A percentile compares a stretch with the other conserved stretches of the same genome.
These are phyloP conservation scores for Electrona antarctica DNA, from an alignment of 2,113 vertebrate species.

Conservation along the genomic window DNA sequence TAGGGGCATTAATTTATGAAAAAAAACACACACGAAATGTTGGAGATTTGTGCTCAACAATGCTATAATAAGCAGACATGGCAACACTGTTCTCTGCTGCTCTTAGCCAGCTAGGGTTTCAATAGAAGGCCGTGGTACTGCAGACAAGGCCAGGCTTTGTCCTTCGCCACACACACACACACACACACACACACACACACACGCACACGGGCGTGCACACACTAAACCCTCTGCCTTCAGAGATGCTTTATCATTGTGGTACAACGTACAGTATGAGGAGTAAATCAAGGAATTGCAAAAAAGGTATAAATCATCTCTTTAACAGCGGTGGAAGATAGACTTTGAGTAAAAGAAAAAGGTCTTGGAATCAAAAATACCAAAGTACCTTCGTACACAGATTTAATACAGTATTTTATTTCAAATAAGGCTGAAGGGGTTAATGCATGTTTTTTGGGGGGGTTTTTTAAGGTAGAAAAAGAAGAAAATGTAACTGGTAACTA, in stretches of 20 bases:
- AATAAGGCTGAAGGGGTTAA: too few relatives aligned
- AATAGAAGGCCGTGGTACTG: constrained; percentile 23
- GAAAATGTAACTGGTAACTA: too few relatives aligned
- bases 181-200: constrained; percentile 17
- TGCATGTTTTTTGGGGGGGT: too few relatives aligned
- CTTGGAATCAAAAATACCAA: too few relatives aligned
- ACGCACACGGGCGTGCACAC: constrained; percentile 4
- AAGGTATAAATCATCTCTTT: constrained; percentile 25
- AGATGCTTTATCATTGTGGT: constrained; percentile 29
- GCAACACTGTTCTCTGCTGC: neutral
- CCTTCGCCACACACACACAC: constrained; percentile 29
- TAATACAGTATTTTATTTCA: too few relatives aligned
- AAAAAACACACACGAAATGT: too few relatives aligned
- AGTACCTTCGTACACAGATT: too few relatives aligned
- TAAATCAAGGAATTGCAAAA: constrained; percentile 47
- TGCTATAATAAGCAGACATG: too few relatives aligned
- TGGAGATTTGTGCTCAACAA: too few relatives aligned
- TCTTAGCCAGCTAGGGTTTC: constrained; percentile 58
- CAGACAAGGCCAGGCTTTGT: constrained; percentile 69
- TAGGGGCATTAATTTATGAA: too few relatives aligned
- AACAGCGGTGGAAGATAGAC: neutral
- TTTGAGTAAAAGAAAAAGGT: too few relatives aligned
- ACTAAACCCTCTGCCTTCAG: constrained; percentile 22
- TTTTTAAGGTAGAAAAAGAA: too few relatives aligned
- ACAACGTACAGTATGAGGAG: constrained; percentile 1